Conservation (phyloP, 1,140 invertebrate genomes). For the Musca vetustissima region DNA sequence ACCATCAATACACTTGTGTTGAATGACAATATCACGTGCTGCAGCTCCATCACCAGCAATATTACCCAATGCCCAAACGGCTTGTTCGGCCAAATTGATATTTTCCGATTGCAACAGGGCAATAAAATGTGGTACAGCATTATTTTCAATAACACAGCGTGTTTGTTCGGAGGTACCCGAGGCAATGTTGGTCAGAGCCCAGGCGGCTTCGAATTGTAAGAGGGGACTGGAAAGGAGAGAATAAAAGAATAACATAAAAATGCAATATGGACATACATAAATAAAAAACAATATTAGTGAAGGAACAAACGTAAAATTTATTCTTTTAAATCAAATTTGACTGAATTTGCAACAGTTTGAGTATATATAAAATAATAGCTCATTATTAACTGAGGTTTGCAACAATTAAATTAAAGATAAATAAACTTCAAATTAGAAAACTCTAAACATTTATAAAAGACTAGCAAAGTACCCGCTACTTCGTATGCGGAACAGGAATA, state of each 20-base stretch:
- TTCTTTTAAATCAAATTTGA: too few relatives aligned
- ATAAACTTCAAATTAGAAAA: too few relatives aligned
- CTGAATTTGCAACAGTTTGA: too few relatives aligned
- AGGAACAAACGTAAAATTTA: too few relatives aligned
- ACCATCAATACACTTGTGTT: slow-evolving; percentile 64
- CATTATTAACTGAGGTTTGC: too few relatives aligned
- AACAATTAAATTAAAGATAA: too few relatives aligned
- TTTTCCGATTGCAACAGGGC: slow-evolving; percentile 73
- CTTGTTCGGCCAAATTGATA: slow-evolving; percentile 86
- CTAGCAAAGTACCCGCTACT: too few relatives aligned
- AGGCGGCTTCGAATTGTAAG: slow-evolving; percentile 96
- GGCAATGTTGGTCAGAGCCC: slow-evolving; percentile 98
- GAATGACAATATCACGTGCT: slow-evolving; percentile 75
- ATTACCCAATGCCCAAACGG: slow-evolving; percentile 97
- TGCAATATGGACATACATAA: too few relatives aligned
- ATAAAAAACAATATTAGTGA: too few relatives aligned
- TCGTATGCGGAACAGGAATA: too few relatives aligned
- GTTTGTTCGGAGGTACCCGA: slow-evolving; percentile 92
- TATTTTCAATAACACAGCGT: slow-evolving; percentile 78
- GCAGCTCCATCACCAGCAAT: slow-evolving; percentile 88
- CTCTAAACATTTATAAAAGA: too few relatives aligned
- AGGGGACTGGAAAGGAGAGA: slow-evolving; percentile 65
- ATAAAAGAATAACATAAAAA: neutral
- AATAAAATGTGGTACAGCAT: slow-evolving; percentile 86
- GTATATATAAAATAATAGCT: too few relatives aligned